A percentile compares a stretch with the other conserved stretches of the same genome.
phyloP scores from a whole-genome alignment of 1,140 invertebrate species.

The Nephila pilipes region DNA sequence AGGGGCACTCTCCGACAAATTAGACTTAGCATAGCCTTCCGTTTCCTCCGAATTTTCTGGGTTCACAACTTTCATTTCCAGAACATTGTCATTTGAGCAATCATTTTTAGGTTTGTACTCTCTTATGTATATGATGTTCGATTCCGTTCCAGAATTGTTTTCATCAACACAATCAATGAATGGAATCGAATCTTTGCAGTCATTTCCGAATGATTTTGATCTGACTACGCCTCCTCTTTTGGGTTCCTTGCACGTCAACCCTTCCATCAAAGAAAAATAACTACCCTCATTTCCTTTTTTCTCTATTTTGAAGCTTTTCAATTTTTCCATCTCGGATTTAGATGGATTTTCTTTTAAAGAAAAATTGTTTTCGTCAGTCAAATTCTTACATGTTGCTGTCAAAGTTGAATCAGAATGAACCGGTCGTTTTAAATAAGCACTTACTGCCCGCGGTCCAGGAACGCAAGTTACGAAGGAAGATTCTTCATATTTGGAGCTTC shows the following conservation, averaged over 20 bases:
- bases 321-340: background rate
- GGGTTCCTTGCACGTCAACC: background rate
- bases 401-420: background rate
- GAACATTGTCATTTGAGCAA: background rate
- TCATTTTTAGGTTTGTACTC: background rate
- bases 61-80: background rate
- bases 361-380: background rate
- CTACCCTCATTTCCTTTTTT: slow-evolving; percentile 1
- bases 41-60: no score
- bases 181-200: slow-evolving; percentile 34
- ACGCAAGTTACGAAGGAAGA: slow-evolving; percentile 44
- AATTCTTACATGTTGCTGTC: background rate
- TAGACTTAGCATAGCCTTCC: background rate
- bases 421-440: background rate
- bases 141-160: slow-evolving; percentile 59
- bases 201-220: slow-evolving; percentile 53
- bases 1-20: background rate
- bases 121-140: slow-evolving; percentile 26
- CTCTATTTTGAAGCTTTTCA: background rate
- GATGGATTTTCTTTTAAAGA: background rate
- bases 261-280: slow-evolving; percentile 23
- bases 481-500: slow-evolving; percentile 27
- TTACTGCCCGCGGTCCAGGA: background rate
- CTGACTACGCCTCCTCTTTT: background rate
- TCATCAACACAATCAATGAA: slow-evolving; percentile 52